These are phyloP conservation scores for Eretmocerus hayati DNA, from an alignment of 2,888 invertebrate genomes.

Conservation along the genomic window DNA sequence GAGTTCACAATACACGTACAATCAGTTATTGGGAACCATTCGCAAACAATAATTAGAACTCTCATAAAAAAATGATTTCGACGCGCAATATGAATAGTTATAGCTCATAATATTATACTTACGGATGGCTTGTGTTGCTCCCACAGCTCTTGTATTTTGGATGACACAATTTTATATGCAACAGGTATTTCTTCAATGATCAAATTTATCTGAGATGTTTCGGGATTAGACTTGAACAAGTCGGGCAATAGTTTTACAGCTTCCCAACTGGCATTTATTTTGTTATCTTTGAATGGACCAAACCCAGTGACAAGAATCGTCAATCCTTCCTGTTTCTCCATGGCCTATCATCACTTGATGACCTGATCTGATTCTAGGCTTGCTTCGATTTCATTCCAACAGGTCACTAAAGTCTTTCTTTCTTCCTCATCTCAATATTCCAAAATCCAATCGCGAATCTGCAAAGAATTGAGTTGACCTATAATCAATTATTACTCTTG, in stretches of 20 bases:
- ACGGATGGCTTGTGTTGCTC: slow-evolving; percentile 63
- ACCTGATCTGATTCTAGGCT: too few relatives aligned
- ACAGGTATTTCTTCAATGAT: slow-evolving; percentile 62
- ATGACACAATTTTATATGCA: slow-evolving; percentile 63
- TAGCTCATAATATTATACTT: slow-evolving; percentile 29
- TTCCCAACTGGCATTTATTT: slow-evolving; percentile 77
- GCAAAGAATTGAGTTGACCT: too few relatives aligned
- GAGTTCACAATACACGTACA: too few relatives aligned
- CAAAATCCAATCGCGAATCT: too few relatives aligned
- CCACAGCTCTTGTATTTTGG: slow-evolving; percentile 63
- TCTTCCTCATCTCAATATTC: too few relatives aligned
- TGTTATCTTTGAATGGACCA: slow-evolving; percentile 68
- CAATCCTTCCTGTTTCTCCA: slow-evolving; percentile 18
- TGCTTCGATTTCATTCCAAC: too few relatives aligned
- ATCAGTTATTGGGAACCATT: background rate
- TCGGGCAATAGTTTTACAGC: slow-evolving; percentile 61
- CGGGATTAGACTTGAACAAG: slow-evolving; percentile 47
- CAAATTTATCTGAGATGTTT: slow-evolving; percentile 50
- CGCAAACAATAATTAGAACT: background rate
- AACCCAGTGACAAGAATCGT: slow-evolving; percentile 66
- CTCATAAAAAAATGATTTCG: background rate
- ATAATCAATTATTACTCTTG: too few relatives aligned
- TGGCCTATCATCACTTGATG: too few relatives aligned
- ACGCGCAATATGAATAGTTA: background rate
- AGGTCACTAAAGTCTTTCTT: too few relatives aligned